A percentile compares a stretch with the other conserved stretches of the same genome.
Conservation (phyloP, 2,888 invertebrate species). For the Aquatica leii region DNA sequence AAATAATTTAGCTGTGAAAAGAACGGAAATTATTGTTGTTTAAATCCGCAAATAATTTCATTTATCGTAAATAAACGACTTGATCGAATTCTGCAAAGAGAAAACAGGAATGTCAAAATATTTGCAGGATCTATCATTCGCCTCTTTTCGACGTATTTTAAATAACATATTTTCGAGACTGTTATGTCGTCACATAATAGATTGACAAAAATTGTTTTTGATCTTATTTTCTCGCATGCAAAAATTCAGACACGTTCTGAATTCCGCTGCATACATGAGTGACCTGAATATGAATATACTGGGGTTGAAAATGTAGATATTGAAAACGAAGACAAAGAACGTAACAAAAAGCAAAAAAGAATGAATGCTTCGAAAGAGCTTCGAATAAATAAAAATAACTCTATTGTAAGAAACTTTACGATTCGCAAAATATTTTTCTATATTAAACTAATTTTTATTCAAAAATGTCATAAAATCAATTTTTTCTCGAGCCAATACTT, state of each 20-base stretch:
- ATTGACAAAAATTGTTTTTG: conserved; percentile 53
- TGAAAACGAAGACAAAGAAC: conserved; percentile 33
- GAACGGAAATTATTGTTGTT: no score
- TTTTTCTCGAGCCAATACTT: no score
- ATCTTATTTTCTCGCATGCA: conserved; percentile 52
- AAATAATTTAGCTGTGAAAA: no score
- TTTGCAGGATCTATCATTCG: conserved; percentile 21
- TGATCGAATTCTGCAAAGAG: neutral
- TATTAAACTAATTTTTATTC: conserved; percentile 8
- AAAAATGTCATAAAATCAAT: no score
- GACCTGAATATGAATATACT: conserved; percentile 48
- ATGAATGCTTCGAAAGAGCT: conserved; percentile 5
- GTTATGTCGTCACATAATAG: conserved; percentile 48
- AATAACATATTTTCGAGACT: conserved; percentile 45
- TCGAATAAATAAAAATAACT: no score
- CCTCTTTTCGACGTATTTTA: conserved; percentile 27
- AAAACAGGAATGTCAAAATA: conserved; percentile 10
- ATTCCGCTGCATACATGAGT: conserved; percentile 48
- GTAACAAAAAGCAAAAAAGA: conserved; percentile 44
- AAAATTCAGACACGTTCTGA: conserved; percentile 53
- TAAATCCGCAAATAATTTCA: no score
- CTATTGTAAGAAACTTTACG: neutral
- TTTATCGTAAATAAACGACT: no score
- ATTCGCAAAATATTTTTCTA: conserved; percentile 8
- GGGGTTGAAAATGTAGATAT: conserved; percentile 36